phyloP scores from a whole-genome alignment of 2,888 invertebrate species.

The Adelognathus sp. region DNA sequence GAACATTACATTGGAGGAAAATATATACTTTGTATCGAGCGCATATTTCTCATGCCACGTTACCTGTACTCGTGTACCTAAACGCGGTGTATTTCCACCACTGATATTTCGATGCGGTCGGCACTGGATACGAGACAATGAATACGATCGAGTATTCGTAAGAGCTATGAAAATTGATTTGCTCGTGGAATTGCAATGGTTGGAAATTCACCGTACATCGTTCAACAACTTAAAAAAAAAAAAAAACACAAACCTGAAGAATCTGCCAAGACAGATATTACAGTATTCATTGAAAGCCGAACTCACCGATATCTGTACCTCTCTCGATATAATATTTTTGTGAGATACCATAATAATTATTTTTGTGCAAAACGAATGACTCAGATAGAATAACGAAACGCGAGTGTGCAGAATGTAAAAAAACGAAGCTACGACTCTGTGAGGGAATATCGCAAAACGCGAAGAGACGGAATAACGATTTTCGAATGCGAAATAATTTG shows the following conservation, averaged over 20 bases:
- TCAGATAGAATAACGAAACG: neutral
- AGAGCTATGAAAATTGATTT: neutral
- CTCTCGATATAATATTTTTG: constrained; percentile 61
- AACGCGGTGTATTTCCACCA: constrained; percentile 47
- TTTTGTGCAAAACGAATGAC: constrained; percentile 33
- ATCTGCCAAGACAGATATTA: constrained; percentile 16
- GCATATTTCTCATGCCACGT: constrained; percentile 54
- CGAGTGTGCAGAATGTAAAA: neutral
- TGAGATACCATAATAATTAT: constrained; percentile 51
- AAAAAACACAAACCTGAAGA: constrained; percentile 13
- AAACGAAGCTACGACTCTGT: neutral
- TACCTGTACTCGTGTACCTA: constrained; percentile 65
- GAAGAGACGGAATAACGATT: neutral
- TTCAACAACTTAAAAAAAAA: constrained; percentile 1
- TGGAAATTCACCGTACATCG: constrained; percentile 14
- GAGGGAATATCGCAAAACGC: neutral
- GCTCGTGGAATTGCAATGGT: constrained; percentile 9
- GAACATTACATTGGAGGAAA: constrained; percentile 12
- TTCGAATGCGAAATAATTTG: neutral
- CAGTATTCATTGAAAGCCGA: constrained; percentile 46
- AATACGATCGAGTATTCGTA: neutral
- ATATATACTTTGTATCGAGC: constrained; percentile 38
- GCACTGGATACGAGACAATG: neutral
- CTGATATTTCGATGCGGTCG: neutral
- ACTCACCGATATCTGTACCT: constrained; percentile 33